Evolutionary conservation across 2,797 vertebrate species (phyloP).

Genomic region (Gallinago solitaria): DNA sequence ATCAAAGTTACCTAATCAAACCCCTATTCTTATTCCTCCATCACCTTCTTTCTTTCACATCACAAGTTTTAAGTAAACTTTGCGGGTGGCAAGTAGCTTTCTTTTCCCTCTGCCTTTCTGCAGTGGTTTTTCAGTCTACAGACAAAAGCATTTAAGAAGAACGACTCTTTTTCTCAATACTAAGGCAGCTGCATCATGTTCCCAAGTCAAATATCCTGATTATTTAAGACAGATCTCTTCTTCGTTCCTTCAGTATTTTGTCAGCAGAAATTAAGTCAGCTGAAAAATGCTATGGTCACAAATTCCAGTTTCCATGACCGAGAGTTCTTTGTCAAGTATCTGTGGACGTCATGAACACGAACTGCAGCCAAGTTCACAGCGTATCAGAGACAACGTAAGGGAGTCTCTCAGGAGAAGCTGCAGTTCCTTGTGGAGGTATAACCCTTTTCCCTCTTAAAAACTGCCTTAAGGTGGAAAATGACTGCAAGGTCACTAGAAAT

Average conservation of each 20-base stretch:
- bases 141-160: neutral
- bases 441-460: neutral
- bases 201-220: neutral
- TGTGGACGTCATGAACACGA: neutral
- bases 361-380: neutral
- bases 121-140: neutral
- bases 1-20: neutral
- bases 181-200: slow-evolving; percentile 12
- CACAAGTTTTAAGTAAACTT: neutral
- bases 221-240: slow-evolving; percentile 36
- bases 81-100: neutral
- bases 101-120: neutral
- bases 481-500: neutral
- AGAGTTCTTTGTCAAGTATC: slow-evolving; percentile 7
- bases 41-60: neutral
- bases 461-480: neutral
- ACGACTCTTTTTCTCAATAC: neutral
- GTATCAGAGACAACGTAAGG: neutral
- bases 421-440: neutral
- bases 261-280: slow-evolving; percentile 19
- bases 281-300: neutral
- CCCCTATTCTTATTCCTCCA: neutral
- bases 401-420: neutral
- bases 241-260: slow-evolving; percentile 6
- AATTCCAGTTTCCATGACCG: neutral